These are phyloP conservation scores for Agapostemon virescens DNA, from an alignment of 2,888 invertebrate species.

Conservation along the genomic window DNA sequence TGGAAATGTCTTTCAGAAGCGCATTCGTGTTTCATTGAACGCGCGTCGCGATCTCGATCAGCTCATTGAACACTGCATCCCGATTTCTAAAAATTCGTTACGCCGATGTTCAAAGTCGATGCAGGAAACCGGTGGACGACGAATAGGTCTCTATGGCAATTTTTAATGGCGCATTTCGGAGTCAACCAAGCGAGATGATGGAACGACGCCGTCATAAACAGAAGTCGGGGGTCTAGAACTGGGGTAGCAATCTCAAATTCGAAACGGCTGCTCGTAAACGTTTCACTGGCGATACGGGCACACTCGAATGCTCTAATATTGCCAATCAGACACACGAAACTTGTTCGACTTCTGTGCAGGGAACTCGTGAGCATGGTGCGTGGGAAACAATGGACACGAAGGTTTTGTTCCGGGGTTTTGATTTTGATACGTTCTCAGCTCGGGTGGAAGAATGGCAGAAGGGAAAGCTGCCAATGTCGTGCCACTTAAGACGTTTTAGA, in stretches of 20 bases:
- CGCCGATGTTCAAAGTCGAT: constrained; percentile 60
- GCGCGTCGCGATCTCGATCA: neutral
- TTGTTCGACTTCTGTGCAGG: neutral
- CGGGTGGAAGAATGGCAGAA: neutral
- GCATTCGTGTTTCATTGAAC: neutral
- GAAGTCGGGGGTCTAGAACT: constrained; percentile 43
- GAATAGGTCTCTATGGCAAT: constrained; percentile 49
- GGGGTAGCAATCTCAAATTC: constrained; percentile 62
- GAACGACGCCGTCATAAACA: constrained; percentile 67
- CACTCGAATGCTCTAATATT: constrained; percentile 45
- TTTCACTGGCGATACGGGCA: constrained; percentile 28
- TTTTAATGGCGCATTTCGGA: constrained; percentile 67
- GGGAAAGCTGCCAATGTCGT: neutral
- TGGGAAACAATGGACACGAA: constrained; percentile 21
- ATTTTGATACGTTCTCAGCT: neutral
- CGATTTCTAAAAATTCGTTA: constrained; percentile 63
- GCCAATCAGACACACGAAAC: constrained; percentile 24
- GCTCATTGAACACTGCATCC: constrained; percentile 19
- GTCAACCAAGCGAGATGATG: constrained; percentile 70
- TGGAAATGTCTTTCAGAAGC: neutral
- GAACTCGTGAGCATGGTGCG: neutral
- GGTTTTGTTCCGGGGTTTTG: neutral
- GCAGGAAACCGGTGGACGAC: constrained; percentile 53
- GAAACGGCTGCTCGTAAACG: constrained; percentile 55
- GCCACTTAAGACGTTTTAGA: neutral